These are phyloP conservation scores for Adineta ricciae DNA, from an alignment of 2,888 invertebrate genomes.

Conservation along the genomic window DNA sequence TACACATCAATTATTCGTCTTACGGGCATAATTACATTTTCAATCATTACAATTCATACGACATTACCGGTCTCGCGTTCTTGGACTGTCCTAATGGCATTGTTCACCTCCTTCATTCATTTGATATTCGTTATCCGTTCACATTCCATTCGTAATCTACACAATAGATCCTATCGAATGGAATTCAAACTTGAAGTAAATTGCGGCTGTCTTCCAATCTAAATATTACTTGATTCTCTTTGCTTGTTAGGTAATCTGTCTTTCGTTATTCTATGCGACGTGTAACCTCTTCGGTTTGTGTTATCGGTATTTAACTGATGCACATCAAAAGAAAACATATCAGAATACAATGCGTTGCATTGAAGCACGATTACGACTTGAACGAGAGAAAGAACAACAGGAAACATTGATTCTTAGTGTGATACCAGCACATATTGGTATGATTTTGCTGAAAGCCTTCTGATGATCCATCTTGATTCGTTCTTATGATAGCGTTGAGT, in stretches of 20 bases:
- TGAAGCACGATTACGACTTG: constrained; percentile 78
- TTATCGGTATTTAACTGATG: constrained; percentile 75
- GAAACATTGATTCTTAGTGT: constrained; percentile 80
- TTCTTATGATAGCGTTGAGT: constrained; percentile 64
- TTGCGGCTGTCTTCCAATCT: neutral
- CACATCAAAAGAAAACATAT: constrained; percentile 75
- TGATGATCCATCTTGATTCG: neutral
- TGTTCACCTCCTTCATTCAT: neutral
- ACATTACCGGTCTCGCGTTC: neutral
- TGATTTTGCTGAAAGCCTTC: neutral
- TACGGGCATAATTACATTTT: neutral
- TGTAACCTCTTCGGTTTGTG: constrained; percentile 74
- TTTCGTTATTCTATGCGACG: constrained; percentile 65
- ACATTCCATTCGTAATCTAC: neutral
- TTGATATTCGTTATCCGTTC: neutral
- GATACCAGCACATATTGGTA: constrained; percentile 73
- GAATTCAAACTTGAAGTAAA: constrained; percentile 11
- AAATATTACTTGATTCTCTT: constrained; percentile 50
- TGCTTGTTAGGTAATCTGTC: constrained; percentile 62
- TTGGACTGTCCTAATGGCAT: neutral
- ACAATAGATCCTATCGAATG: neutral
- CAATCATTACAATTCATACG: neutral
- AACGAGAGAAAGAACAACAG: constrained; percentile 83
- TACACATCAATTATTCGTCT: neutral
- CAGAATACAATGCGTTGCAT: constrained; percentile 78